Base-by-base conservation (phyloP, 2,113 vertebrate genomes). In the Polypterus bichir region DNA sequence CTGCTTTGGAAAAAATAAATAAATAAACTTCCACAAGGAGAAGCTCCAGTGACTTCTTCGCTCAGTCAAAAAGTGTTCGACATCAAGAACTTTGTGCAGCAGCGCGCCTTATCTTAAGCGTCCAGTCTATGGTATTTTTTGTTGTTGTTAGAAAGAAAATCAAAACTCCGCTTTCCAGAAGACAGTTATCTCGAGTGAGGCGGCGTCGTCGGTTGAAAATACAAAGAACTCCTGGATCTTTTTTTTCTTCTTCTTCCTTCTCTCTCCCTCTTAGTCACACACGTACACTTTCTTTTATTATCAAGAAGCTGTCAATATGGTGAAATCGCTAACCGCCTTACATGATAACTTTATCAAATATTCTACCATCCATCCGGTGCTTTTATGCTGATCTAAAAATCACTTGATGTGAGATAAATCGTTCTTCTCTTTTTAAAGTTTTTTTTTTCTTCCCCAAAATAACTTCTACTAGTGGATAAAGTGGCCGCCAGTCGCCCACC, bases 371-470 rank as follows among this genome's bases (percentile, higher is more conserved):
- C 69, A 73, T 77, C 73, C 70, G 65, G 74, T 75, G 69, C 67
- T 76, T 49, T 47, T 72, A 75, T 58, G 76, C 76, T 80, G 77
- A 78, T 84, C 76, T 81, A 75, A 27, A 27, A 27, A 27, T 27
- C 27, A 27, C 27, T 27, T 27, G 27, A 27, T 27, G 27, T 27
- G 27, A 57, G 69, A 71, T 68, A 71, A 62, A 75, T 52, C 51
- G 7, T 52, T 52, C 77, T 75, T 74, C 73, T 76, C 74, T 77
- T 80, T 73, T 8, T 27, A 27, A 27, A 27, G 27, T 27, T 74
- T 74, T 61, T 69, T 70, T 75, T 64, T 70, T 65, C 62, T 66
- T 45, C 49, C 11, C 52, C 54, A 46, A 8, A 44, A 7, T 7
- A 58, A 58, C 56, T 58, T 6, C 56, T 75, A 76, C 77, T 72